Percentiles rank a stretch among this genome's conserved stretches.
Evolutionary conservation across 2,113 vertebrate genomes (phyloP).

Genomic region (Crypturellus undulatus): DNA sequence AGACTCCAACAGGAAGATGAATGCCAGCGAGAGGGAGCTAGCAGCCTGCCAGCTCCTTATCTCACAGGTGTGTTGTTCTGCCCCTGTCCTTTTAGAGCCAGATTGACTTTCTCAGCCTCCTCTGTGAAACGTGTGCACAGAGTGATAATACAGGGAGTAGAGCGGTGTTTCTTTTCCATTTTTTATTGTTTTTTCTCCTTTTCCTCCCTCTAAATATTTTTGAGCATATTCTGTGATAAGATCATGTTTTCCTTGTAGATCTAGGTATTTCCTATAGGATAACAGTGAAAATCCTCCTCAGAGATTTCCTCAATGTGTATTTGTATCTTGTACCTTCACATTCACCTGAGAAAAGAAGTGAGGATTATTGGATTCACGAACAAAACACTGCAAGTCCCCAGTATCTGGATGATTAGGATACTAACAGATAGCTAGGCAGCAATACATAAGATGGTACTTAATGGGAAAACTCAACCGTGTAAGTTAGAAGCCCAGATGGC

Average conservation of each 20-base stretch:
- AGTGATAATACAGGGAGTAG: fast-evolving
- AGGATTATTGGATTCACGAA: neutral
- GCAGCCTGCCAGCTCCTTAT: slow-evolving; percentile 90
- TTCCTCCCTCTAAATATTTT: neutral
- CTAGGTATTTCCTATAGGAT: neutral
- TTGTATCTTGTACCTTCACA: neutral
- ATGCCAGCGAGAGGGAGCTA: slow-evolving; percentile 90
- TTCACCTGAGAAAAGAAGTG: neutral
- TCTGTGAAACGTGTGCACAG: fast-evolving
- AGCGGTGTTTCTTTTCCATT: neutral
- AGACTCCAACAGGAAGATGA: slow-evolving; percentile 90
- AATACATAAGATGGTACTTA: fast-evolving
- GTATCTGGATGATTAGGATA: neutral
- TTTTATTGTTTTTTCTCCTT: neutral
- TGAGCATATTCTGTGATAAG: neutral
- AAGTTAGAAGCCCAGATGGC: neutral
- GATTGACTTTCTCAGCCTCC: neutral
- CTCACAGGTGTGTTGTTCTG: slow-evolving; percentile 81
- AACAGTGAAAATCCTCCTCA: neutral
- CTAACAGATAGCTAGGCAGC: neutral
- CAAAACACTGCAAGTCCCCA: neutral
- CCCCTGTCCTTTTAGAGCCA: neutral
- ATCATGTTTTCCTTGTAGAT: neutral
- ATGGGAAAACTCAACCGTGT: neutral
- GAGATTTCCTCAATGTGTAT: neutral